These are phyloP conservation scores for Pangasius mekongensis DNA, from an alignment of 2,797 vertebrate species.

Conservation along the genomic window DNA sequence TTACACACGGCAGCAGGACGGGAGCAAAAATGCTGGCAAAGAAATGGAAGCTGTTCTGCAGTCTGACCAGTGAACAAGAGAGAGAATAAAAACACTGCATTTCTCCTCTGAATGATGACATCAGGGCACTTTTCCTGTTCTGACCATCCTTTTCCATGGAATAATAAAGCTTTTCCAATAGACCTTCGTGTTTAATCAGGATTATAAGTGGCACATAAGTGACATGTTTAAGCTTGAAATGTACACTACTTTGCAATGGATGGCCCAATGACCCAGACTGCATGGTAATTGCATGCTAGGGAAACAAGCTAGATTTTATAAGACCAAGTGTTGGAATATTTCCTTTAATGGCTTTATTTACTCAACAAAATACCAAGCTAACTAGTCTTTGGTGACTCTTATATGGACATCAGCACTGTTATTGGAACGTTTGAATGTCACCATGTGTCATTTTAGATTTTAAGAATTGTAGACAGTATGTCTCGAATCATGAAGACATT, in stretches of 20 bases:
- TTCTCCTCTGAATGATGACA: not conserved
- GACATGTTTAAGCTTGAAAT: not conserved
- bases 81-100: not conserved
- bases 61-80: not conserved
- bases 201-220: not conserved
- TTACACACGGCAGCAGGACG: not conserved
- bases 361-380: not conserved
- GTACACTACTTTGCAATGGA: not conserved
- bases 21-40: not conserved
- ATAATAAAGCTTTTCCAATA: not conserved
- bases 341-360: not conserved
- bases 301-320: not conserved
- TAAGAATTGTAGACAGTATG: not conserved
- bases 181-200: not conserved
- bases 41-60: not conserved
- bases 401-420: not conserved
- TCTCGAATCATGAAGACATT: not conserved
- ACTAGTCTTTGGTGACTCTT: not conserved
- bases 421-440: not conserved
- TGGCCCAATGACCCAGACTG: not conserved
- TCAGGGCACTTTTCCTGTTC: not conserved
- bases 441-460: not conserved
- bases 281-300: not conserved
- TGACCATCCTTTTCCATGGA: not conserved
- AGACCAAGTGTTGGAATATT: not conserved